Evolutionary conservation across 2,113 vertebrate genomes (phyloP).

Genomic region (Prietella phreatophila): DNA sequence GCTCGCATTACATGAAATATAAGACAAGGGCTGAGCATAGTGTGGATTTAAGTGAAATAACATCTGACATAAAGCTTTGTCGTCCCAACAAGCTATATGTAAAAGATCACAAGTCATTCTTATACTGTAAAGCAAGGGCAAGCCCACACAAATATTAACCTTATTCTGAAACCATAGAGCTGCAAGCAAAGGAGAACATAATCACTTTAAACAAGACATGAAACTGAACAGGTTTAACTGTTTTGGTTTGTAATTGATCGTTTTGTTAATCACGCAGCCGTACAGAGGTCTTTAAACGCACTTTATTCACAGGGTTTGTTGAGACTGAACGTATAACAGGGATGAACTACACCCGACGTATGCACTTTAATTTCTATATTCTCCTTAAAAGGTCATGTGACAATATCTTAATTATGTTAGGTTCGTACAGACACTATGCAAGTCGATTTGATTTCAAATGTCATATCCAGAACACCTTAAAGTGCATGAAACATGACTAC

Average conservation of each 20-base stretch:
- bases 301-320: background rate
- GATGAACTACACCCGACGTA: background rate
- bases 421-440: background rate
- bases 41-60: constrained; percentile 16
- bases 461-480: background rate
- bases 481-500: background rate
- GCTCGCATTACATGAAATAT: constrained; percentile 13
- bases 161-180: background rate
- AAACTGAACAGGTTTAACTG: background rate
- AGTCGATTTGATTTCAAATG: background rate
- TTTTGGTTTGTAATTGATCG: background rate
- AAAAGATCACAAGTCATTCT: too few species aligned
- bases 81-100: background rate
- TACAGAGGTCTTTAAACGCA: too few species aligned
- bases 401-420: background rate
- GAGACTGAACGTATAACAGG: background rate
- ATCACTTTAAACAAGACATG: background rate
- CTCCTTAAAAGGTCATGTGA: background rate
- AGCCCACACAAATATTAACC: background rate
- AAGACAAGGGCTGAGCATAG: background rate
- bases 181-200: background rate
- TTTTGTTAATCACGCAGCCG: background rate
- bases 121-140: background rate
- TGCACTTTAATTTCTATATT: background rate
- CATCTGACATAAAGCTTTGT: background rate